Conservation (phyloP, 2,113 vertebrate genomes). For the Boleophthalmus pectinirostris region DNA sequence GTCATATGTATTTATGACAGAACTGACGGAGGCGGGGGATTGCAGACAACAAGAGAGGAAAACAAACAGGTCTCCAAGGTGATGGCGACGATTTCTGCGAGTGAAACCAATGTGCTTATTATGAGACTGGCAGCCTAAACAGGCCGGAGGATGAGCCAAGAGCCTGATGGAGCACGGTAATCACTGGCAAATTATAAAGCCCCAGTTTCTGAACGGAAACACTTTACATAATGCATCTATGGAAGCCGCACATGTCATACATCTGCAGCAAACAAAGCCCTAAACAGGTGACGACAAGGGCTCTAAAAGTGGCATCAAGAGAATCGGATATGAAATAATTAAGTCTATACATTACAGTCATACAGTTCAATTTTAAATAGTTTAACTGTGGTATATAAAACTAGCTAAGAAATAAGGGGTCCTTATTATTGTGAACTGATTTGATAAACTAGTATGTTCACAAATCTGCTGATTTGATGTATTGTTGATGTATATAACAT, state of each 20-base stretch:
- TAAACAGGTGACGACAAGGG: not conserved
- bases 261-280: not conserved
- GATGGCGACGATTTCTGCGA: constrained; percentile 60
- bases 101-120: constrained; percentile 70
- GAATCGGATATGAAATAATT: not conserved
- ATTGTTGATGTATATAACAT: too few species aligned
- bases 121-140: constrained; percentile 62
- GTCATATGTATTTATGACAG: constrained; percentile 68
- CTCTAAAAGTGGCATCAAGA: not conserved
- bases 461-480: too few species aligned
- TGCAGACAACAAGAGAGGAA: constrained; percentile 51
- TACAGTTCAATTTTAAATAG: too few species aligned
- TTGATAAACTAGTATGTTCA: too few species aligned
- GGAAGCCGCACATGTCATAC: constrained; percentile 15
- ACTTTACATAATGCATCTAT: constrained; percentile 46
- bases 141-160: constrained; percentile 60
- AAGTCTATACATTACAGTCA: not conserved
- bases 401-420: not conserved
- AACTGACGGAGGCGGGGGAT: constrained; percentile 55
- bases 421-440: too few species aligned
- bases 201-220: constrained; percentile 42
- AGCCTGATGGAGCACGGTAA: constrained; percentile 61
- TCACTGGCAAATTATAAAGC: constrained; percentile 59
- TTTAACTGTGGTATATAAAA: not conserved
- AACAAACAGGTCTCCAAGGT: constrained; percentile 74